Conservation (phyloP, 2,888 invertebrate species). For the Dusona sp. region DNA sequence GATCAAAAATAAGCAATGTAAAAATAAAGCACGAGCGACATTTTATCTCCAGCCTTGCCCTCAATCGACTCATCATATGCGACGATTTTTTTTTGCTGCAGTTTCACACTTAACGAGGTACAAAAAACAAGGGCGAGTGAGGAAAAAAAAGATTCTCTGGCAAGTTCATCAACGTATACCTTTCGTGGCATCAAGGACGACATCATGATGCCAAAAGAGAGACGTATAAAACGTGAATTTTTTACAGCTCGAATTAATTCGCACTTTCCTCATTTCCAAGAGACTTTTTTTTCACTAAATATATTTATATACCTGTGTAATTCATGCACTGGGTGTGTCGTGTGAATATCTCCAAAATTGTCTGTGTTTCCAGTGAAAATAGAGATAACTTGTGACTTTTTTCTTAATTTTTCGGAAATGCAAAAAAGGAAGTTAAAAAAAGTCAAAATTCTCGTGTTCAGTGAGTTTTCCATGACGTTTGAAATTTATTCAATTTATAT, state of each 20-base stretch:
- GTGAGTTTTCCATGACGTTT: not conserved
- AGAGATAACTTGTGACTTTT: no score
- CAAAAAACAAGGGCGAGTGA: not conserved
- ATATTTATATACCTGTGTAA: not conserved
- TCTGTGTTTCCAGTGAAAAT: no score
- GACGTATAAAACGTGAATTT: constrained; percentile 17
- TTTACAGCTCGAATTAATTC: constrained; percentile 46
- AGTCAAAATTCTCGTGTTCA: not conserved
- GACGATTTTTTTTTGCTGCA: not conserved
- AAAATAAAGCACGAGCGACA: not conserved
- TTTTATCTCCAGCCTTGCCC: not conserved
- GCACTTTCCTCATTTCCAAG: constrained; percentile 29
- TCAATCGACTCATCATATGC: constrained; percentile 7
- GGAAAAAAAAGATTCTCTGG: not conserved
- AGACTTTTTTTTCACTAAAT: not conserved
- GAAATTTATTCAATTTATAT: not conserved
- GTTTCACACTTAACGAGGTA: constrained; percentile 37
- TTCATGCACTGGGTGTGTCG: not conserved
- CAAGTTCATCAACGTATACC: not conserved
- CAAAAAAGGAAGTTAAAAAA: not conserved
- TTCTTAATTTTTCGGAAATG: not conserved
- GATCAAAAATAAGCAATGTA: not conserved
- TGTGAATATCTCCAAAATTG: not conserved
- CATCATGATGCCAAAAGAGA: constrained; percentile 9
- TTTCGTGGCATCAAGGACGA: constrained; percentile 2